Conservation (phyloP, 2,113 vertebrate genomes). For the Acrocephalus kingi region DNA sequence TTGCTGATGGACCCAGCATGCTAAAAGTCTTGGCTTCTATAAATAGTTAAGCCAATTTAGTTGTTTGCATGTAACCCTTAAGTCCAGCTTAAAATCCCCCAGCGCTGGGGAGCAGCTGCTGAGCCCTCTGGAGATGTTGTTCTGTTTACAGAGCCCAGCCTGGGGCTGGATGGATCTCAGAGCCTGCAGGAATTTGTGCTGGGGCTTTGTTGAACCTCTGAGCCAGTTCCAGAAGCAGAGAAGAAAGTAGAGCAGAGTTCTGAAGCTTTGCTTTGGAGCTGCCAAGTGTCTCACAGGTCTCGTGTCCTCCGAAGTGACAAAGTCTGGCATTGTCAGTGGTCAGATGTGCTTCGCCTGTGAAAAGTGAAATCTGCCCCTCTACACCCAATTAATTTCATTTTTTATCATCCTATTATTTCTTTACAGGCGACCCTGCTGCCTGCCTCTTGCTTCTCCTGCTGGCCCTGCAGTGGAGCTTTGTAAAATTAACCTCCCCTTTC, state of each 20-base stretch:
- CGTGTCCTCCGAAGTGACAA: not conserved
- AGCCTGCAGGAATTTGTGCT: not conserved
- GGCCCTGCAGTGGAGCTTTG: not conserved
- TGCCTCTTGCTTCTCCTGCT: not conserved
- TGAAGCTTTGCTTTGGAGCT: not conserved
- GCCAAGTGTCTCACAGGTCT: not conserved
- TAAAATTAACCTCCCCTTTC: not conserved
- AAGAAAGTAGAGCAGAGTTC: not conserved
- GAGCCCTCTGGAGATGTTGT: not conserved
- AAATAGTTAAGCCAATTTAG: constrained; percentile 36
- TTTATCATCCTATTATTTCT: not conserved
- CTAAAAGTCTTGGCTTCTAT: not conserved
- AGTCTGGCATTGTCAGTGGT: not conserved
- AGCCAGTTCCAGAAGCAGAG: not conserved
- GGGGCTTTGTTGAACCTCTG: not conserved
- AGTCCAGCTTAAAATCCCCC: not conserved
- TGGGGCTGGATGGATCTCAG: not conserved
- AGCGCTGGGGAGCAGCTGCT: not conserved
- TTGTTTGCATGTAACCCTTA: constrained; percentile 34
- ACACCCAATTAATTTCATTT: not conserved
- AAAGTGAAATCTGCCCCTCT: not conserved
- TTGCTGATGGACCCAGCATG: not conserved
- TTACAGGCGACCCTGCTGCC: not conserved
- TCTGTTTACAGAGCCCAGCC: not conserved
- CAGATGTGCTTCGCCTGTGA: not conserved